phyloP scores from a whole-genome alignment of 1,140 invertebrate species.

The Acyrthosiphon pisum region DNA sequence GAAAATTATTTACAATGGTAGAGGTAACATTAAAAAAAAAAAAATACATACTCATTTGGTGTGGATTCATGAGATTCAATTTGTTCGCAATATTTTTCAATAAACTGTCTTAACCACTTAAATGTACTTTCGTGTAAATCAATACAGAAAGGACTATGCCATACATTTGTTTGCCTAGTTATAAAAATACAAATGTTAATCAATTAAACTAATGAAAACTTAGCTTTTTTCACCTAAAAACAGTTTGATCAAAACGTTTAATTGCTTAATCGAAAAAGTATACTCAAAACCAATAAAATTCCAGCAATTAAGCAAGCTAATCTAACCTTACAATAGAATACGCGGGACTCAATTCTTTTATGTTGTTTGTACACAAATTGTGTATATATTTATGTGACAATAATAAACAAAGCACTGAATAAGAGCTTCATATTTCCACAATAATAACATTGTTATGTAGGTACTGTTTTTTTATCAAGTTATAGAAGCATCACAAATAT shows the following conservation, averaged over 20 bases:
- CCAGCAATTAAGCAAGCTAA: too few species aligned
- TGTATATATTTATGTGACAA: too few species aligned
- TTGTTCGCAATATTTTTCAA: conserved; percentile 69
- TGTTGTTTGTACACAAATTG: too few species aligned
- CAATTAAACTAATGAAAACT: not conserved
- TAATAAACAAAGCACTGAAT: too few species aligned
- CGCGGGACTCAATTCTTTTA: too few species aligned
- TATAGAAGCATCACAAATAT: too few species aligned
- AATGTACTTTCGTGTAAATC: conserved; percentile 73
- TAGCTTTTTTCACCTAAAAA: not conserved
- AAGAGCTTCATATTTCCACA: too few species aligned
- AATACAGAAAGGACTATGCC: conserved; percentile 71
- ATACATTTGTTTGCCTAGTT: conserved; percentile 56
- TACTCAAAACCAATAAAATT: too few species aligned
- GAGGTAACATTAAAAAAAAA: conserved; percentile 2
- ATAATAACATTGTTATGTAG: too few species aligned
- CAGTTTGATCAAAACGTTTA: not conserved
- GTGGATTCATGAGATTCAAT: conserved; percentile 63
- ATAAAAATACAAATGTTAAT: not conserved
- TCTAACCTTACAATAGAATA: too few species aligned
- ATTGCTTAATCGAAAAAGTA: too few species aligned
- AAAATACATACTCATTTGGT: conserved; percentile 42
- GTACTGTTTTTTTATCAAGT: too few species aligned
- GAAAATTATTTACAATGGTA: not conserved
- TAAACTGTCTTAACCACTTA: conserved; percentile 67